A percentile compares a stretch with the other conserved stretches of the same genome.
phyloP scores from a whole-genome alignment of 1,140 invertebrate species.

The Zaprionus ornatus region DNA sequence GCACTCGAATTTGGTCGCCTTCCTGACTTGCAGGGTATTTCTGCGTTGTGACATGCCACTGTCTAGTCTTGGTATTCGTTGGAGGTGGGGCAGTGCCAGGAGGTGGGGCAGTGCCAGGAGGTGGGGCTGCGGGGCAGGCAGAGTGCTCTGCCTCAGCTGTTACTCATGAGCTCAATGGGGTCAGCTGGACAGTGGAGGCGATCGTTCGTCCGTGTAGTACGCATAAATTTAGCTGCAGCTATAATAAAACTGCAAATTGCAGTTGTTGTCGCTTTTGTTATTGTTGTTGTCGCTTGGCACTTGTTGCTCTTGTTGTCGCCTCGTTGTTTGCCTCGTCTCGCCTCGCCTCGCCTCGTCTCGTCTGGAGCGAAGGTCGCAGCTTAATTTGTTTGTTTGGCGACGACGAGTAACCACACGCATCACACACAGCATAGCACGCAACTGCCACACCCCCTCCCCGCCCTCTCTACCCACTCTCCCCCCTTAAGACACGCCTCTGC shows the following conservation, averaged over 20 bases:
- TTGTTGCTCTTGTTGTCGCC: conserved; percentile 16
- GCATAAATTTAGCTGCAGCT: conserved; percentile 37
- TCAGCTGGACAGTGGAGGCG: conserved; percentile 39
- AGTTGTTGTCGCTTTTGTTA: conserved; percentile 4
- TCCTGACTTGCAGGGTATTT: no score
- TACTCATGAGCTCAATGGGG: conserved; percentile 32
- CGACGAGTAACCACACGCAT: background rate
- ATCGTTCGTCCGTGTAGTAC: conserved; percentile 5
- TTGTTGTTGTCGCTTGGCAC: conserved; percentile 12
- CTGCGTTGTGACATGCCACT: no score
- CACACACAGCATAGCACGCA: background rate
- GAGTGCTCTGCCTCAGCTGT: background rate
- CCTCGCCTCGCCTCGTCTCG: background rate
- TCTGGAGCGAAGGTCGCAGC: conserved; percentile 28
- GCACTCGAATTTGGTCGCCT: background rate
- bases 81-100: no score
- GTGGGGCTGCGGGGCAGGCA: no score
- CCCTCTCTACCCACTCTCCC: background rate
- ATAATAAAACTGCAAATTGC: conserved; percentile 39
- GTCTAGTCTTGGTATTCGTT: no score
- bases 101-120: no score
- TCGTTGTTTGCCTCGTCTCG: background rate
- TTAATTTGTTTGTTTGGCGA: conserved; percentile 23
- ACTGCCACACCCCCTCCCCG: background rate
- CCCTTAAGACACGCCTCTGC: background rate